Evolutionary conservation across 2,113 vertebrate species (phyloP).

Genomic region (Grantiella picta): DNA sequence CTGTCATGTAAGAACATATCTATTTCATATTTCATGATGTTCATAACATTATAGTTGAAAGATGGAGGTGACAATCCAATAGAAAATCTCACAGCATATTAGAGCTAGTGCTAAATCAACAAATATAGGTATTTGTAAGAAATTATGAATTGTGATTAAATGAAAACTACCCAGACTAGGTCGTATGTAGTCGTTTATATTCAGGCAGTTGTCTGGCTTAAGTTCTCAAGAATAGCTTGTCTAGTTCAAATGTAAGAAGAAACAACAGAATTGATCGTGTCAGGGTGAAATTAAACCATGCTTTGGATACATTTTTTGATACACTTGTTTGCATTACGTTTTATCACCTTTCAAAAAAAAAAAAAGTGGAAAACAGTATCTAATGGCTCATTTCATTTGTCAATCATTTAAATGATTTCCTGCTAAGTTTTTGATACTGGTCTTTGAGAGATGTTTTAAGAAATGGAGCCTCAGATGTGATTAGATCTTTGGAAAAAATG

Average conservation of each 20-base stretch:
- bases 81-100: neutral
- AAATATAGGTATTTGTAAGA: neutral
- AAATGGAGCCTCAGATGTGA: slow-evolving; percentile 6
- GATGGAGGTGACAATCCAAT: rapidly evolving
- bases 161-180: neutral
- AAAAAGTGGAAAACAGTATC: neutral
- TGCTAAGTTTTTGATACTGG: slow-evolving; percentile 8
- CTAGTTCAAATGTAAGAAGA: neutral
- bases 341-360: neutral
- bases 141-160: neutral
- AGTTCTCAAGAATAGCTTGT: neutral
- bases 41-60: neutral
- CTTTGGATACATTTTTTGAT: neutral
- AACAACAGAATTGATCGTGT: neutral
- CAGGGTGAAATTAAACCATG: neutral
- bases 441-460: slow-evolving; percentile 3
- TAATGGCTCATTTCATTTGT: neutral
- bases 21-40: neutral
- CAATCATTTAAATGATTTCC: slow-evolving; percentile 18
- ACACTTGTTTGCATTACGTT: neutral
- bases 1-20: neutral
- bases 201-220: neutral
- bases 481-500: slow-evolving; percentile 40
- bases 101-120: neutral
- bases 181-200: neutral